phyloP scores from a whole-genome alignment of 2,113 vertebrate species.

The Pseudonaja textilis region DNA sequence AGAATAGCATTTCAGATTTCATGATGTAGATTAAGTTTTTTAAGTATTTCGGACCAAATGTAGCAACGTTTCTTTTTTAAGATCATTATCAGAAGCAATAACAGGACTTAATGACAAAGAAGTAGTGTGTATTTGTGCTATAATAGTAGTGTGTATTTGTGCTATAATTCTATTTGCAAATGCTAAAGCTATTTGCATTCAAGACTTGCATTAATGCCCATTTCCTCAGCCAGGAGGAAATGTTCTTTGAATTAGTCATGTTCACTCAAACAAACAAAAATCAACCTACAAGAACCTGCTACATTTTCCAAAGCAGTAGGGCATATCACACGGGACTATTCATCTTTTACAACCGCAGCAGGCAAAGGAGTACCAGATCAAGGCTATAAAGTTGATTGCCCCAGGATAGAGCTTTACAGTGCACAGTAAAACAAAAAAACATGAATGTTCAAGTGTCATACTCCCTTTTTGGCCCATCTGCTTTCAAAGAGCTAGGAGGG shows the following conservation, averaged over 20 bases:
- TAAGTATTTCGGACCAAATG: neutral
- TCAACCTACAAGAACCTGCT: slow-evolving; percentile 37
- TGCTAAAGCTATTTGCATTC: slow-evolving; percentile 60
- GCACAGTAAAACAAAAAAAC: slow-evolving; percentile 59
- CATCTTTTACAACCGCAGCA: slow-evolving; percentile 68
- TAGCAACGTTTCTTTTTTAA: neutral
- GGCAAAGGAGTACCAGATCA: slow-evolving; percentile 62
- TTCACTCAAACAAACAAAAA: slow-evolving; percentile 48
- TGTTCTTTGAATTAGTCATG: slow-evolving; percentile 63
- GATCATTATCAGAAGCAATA: neutral
- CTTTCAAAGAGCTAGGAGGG: slow-evolving; percentile 60
- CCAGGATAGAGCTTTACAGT: slow-evolving; percentile 66
- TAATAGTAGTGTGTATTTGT: neutral
- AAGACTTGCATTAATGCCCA: slow-evolving; percentile 62
- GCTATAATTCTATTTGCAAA: slow-evolving; percentile 10
- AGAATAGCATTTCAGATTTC: neutral
- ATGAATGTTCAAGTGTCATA: slow-evolving; percentile 71
- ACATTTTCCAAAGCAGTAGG: slow-evolving; percentile 65
- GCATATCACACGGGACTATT: slow-evolving; percentile 65
- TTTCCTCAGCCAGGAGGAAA: slow-evolving; percentile 64
- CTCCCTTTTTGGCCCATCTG: slow-evolving; percentile 66
- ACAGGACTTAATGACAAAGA: neutral
- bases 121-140: neutral
- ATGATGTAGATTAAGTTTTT: neutral
- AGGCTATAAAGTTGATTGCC: slow-evolving; percentile 68